These are phyloP conservation scores for Anguilla obscura DNA, from an alignment of 2,797 vertebrate genomes.

Conservation along the genomic window DNA sequence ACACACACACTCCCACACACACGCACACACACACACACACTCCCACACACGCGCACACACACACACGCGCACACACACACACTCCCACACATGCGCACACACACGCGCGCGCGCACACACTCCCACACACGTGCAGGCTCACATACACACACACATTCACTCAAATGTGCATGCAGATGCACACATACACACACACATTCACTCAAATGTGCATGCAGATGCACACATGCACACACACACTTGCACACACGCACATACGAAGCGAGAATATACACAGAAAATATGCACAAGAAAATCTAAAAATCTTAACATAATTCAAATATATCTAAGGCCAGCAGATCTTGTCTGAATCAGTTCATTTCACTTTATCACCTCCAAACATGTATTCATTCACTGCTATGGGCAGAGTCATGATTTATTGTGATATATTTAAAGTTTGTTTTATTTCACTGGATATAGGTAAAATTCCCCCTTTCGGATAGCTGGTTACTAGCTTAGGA, in stretches of 20 bases:
- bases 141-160: slow-evolving; percentile 32
- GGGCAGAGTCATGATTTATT: neutral
- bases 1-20: too few species aligned
- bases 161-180: neutral
- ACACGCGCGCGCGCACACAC: slow-evolving; percentile 18
- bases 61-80: too few species aligned
- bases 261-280: neutral
- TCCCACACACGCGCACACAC: too few species aligned
- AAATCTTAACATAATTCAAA: too few species aligned
- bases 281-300: too few species aligned
- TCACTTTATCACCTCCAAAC: neutral
- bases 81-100: too few species aligned
- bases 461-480: neutral
- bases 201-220: slow-evolving; percentile 37
- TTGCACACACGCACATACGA: neutral
- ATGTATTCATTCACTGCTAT: neutral
- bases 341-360: neutral
- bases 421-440: neutral
- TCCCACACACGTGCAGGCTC: neutral
- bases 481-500: neutral
- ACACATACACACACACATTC: slow-evolving; percentile 3
- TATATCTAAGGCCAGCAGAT: too few species aligned
- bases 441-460: neutral
- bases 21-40: too few species aligned
- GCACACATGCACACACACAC: slow-evolving; percentile 17